These are phyloP conservation scores for Heliconius eleuchia DNA, from an alignment of 1,140 invertebrate species.

Conservation along the genomic window DNA sequence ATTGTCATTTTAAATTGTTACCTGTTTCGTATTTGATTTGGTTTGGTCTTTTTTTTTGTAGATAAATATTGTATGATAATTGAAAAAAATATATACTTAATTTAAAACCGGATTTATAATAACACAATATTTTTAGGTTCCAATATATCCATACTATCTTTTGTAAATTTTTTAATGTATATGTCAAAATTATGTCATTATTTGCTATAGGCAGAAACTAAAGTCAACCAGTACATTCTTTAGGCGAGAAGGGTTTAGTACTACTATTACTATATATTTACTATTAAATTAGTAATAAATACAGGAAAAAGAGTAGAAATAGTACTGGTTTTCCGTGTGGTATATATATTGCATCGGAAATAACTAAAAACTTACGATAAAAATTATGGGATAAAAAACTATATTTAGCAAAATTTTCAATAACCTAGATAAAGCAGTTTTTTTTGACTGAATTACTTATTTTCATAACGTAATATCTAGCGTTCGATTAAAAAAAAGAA, in stretches of 20 bases:
- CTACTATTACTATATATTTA: background rate
- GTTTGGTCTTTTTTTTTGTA: conserved; percentile 9
- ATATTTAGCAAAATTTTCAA: background rate
- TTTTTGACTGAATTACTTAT: no score
- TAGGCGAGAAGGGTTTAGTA: conserved; percentile 23
- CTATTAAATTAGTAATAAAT: background rate
- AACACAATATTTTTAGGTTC: no score
- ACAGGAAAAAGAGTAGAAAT: background rate
- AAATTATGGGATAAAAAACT: background rate
- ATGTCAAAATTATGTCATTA: background rate
- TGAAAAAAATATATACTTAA: background rate
- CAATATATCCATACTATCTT: no score
- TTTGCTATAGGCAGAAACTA: background rate
- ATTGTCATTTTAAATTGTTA: conserved; percentile 23
- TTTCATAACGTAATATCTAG: no score
- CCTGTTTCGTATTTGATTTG: conserved; percentile 18
- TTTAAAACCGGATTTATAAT: no score
- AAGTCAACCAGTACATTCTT: background rate
- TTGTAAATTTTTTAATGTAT: background rate
- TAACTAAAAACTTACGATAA: background rate
- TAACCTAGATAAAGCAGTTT: background rate
- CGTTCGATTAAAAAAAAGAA: no score
- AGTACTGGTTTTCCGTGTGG: conserved; percentile 8
- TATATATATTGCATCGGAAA: conserved; percentile 22
- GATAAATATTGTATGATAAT: background rate